phyloP scores from a whole-genome alignment of 2,888 invertebrate species.

The Eristalis pertinax region DNA sequence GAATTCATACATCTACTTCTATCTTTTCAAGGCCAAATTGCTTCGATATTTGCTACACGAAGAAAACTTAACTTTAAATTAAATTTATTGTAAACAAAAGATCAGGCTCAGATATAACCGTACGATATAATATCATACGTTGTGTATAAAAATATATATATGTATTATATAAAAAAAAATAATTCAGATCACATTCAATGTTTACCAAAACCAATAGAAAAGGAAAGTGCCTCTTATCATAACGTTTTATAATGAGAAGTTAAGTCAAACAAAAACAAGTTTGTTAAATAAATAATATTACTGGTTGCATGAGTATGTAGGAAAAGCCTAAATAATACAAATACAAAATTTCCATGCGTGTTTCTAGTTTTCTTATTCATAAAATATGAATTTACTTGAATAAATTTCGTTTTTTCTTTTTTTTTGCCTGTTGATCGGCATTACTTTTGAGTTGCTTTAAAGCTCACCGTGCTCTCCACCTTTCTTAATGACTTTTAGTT shows the following conservation, averaged over 20 bases:
- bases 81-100: conserved; percentile 48
- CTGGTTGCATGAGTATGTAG: conserved; percentile 37
- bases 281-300: conserved; percentile 32
- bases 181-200: conserved; percentile 41
- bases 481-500: conserved; percentile 84
- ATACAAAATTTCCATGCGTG: neutral
- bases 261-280: conserved; percentile 23
- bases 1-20: conserved; percentile 40
- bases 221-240: conserved; percentile 11
- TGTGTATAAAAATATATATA: conserved; percentile 40
- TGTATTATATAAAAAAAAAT: too few relatives aligned
- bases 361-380: neutral
- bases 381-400: neutral
- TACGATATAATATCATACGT: conserved; percentile 27
- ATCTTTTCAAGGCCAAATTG: conserved; percentile 35
- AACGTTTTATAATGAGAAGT: neutral
- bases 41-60: conserved; percentile 45
- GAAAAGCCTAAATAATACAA: neutral
- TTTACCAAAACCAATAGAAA: conserved; percentile 38
- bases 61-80: conserved; percentile 45
- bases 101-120: conserved; percentile 31
- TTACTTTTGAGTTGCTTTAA: conserved; percentile 73
- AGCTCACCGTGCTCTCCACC: conserved; percentile 82
- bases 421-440: neutral
- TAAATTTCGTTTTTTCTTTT: conserved; percentile 8